Conservation (phyloP, 1,140 invertebrate genomes). For the Phortica variegata region DNA sequence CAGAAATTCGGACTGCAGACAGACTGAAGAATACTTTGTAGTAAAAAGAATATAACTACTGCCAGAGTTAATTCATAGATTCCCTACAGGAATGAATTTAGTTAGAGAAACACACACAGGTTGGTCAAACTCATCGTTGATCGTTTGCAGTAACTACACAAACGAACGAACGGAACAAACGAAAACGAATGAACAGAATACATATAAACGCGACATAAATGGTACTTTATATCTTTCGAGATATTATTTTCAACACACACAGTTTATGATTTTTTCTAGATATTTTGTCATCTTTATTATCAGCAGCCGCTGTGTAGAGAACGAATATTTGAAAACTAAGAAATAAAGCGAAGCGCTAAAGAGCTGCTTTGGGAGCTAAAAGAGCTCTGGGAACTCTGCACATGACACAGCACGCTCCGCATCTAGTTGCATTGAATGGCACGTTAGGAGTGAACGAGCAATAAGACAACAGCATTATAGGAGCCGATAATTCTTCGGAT, state of each 20-base stretch:
- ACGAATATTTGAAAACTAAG: constrained; percentile 4
- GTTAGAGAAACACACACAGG: constrained; percentile 49
- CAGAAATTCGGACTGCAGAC: too few species aligned
- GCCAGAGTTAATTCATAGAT: too few species aligned
- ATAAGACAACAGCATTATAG: too few species aligned
- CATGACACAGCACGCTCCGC: constrained; percentile 5
- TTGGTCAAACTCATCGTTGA: neutral
- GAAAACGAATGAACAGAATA: constrained; percentile 44
- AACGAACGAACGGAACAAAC: neutral
- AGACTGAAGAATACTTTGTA: too few species aligned
- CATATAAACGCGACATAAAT: constrained; percentile 56
- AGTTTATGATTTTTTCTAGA: constrained; percentile 55
- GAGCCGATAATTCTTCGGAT: too few species aligned
- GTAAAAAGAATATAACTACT: too few species aligned
- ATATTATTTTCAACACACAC: constrained; percentile 54
- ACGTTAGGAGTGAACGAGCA: too few species aligned
- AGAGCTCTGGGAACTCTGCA: too few species aligned
- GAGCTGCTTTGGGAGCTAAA: neutral
- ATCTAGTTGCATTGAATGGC: too few species aligned
- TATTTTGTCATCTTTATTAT: constrained; percentile 56
- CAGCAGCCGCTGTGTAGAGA: constrained; percentile 21
- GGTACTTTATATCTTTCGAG: constrained; percentile 54
- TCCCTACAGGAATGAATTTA: too few species aligned
- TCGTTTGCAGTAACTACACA: neutral
- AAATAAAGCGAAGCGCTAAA: constrained; percentile 6